Percentiles rank a stretch among this genome's conserved stretches.
phyloP scores from a whole-genome alignment of 2,888 invertebrate genomes.

The Caenorhabditis imperialis region DNA sequence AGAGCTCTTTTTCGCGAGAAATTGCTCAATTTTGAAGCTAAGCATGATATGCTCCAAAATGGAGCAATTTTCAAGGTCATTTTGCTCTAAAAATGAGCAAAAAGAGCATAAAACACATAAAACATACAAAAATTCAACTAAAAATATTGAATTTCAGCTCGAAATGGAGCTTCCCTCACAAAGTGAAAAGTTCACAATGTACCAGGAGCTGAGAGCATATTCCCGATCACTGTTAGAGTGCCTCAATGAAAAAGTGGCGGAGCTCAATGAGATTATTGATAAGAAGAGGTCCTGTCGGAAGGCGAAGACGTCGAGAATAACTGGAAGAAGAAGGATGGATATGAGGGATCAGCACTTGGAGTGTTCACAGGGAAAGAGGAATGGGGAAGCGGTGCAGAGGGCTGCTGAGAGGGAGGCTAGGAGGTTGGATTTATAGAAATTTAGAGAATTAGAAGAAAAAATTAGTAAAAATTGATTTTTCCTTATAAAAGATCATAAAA shows the following conservation, averaged over 20 bases:
- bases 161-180: slow-evolving; percentile 83
- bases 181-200: slow-evolving; percentile 90
- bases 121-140: neutral
- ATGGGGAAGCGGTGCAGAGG: slow-evolving; percentile 64
- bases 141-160: slow-evolving; percentile 74
- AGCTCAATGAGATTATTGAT: slow-evolving; percentile 83
- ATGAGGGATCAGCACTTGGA: slow-evolving; percentile 95
- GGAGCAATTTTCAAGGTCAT: no score
- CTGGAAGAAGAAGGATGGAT: slow-evolving; percentile 84
- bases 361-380: slow-evolving; percentile 81
- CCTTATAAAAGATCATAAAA: neutral
- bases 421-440: slow-evolving; percentile 47
- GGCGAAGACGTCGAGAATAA: slow-evolving; percentile 85
- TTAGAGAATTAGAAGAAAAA: neutral
- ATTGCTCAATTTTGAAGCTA: no score
- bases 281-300: slow-evolving; percentile 85
- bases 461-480: no score
- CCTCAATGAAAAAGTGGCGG: slow-evolving; percentile 92
- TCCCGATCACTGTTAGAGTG: slow-evolving; percentile 96
- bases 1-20: no score
- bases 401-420: slow-evolving; percentile 74
- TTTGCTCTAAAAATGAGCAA: no score
- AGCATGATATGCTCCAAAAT: no score
- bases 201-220: slow-evolving; percentile 95
- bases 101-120: neutral